A percentile compares a stretch with the other conserved stretches of the same genome.
These are phyloP conservation scores for Mionectes macconnelli DNA, from an alignment of 2,113 vertebrate genomes.

Conservation along the genomic window DNA sequence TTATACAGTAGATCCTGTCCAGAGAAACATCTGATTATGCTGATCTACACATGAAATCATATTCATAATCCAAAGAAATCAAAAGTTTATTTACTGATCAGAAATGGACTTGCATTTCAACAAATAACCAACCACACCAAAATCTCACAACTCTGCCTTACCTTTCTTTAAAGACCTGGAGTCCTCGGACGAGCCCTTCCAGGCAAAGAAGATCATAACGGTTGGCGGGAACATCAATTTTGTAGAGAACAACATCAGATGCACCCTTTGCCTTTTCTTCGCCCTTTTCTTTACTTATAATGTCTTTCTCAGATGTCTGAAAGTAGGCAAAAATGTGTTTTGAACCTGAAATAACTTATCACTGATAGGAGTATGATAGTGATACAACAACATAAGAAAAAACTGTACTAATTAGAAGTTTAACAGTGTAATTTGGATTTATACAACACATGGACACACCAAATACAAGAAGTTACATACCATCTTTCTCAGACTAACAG, in stretches of 20 bases:
- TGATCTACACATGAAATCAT: background rate
- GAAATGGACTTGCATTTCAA: background rate
- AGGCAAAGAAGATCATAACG: conserved; percentile 96
- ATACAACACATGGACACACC: background rate
- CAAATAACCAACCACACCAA: background rate
- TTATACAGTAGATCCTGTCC: background rate
- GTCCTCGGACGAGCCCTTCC: conserved; percentile 91
- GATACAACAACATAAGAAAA: background rate
- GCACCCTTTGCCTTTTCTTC: conserved; percentile 86
- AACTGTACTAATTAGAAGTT: background rate
- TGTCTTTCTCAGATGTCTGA: conserved; percentile 94
- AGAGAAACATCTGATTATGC: background rate
- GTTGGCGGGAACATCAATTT: conserved; percentile 97
- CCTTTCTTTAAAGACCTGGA: conserved; percentile 96
- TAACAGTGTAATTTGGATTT: background rate
- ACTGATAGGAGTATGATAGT: background rate
- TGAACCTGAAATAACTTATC: background rate
- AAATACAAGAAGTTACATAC: background rate
- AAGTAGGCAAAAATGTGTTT: background rate
- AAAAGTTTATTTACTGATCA: background rate
- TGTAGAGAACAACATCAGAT: conserved; percentile 90
- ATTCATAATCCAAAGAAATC: background rate
- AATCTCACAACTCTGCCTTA: conserved; percentile 41
- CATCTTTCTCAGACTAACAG: background rate
- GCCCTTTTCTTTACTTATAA: conserved; percentile 92